Evolutionary conservation across 92 coral and sea anemone genomes (phyloP).

Genomic region (Parazoanthus atlanticus): DNA sequence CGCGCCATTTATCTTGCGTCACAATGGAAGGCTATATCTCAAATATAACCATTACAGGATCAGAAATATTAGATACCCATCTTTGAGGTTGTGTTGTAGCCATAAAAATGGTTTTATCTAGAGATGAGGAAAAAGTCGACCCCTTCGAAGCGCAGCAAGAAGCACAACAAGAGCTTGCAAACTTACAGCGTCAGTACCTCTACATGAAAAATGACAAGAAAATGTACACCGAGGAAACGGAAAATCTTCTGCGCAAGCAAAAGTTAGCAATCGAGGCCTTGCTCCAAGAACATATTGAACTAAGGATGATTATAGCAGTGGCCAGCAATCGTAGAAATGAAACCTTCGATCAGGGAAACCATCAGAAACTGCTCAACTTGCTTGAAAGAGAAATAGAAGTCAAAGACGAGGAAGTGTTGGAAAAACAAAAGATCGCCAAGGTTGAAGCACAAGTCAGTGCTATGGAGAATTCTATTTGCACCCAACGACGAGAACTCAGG

Average conservation of each 20-base stretch:
- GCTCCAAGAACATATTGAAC: conserved; percentile 68
- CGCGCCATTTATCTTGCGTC: conserved; percentile 16
- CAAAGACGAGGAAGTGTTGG: conserved; percentile 59
- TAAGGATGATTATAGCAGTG: conserved; percentile 68
- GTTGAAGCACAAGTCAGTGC: conserved; percentile 64
- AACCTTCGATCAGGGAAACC: conserved; percentile 69
- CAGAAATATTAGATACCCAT: neutral
- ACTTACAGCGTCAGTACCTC: conserved; percentile 82
- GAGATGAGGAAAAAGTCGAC: conserved; percentile 84
- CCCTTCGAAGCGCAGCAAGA: conserved; percentile 86
- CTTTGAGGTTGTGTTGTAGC: neutral
- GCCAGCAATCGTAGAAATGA: conserved; percentile 75
- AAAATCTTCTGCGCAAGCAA: conserved; percentile 85
- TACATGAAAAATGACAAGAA: conserved; percentile 84
- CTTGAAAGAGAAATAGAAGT: conserved; percentile 68
- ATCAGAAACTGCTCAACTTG: conserved; percentile 63
- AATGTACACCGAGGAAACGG: conserved; percentile 81
- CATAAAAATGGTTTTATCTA: conserved; percentile 42
- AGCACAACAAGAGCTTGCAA: conserved; percentile 83
- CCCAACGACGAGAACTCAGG: conserved; percentile 64
- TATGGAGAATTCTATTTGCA: conserved; percentile 60
- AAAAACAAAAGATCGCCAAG: conserved; percentile 48
- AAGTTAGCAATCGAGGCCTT: conserved; percentile 75
- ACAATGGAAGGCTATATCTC: neutral
- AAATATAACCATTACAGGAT: neutral